A percentile compares a stretch with the other conserved stretches of the same genome.
phyloP scores from a whole-genome alignment of 1,140 invertebrate genomes.

The Ectropis grisescens region DNA sequence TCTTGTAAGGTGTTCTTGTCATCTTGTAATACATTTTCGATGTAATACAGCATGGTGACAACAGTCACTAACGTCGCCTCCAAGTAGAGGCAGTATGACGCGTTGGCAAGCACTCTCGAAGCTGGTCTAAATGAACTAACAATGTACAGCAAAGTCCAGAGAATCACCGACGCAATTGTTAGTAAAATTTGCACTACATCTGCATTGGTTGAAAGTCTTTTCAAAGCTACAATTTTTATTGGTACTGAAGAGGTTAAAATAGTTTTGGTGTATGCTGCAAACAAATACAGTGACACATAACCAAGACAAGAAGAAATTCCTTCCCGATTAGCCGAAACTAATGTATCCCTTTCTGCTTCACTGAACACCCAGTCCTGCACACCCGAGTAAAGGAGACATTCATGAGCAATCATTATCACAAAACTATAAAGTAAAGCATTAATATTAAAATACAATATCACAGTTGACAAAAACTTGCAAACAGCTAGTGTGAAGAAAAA shows the following conservation, averaged over 20 bases:
- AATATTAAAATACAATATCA: constrained; percentile 36
- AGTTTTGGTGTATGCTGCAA: constrained; percentile 77
- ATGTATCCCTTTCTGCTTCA: constrained; percentile 67
- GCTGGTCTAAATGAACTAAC: constrained; percentile 65
- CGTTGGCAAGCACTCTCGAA: constrained; percentile 83
- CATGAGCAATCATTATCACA: constrained; percentile 76
- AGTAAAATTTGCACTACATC: constrained; percentile 26
- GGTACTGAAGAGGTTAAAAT: no score
- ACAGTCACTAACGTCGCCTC: constrained; percentile 72
- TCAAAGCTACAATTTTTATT: no score
- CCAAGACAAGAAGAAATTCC: constrained; percentile 88
- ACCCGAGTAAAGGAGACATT: constrained; percentile 75
- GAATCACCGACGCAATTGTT: constrained; percentile 47
- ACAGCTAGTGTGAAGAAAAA: constrained; percentile 94
- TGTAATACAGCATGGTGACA: constrained; percentile 67
- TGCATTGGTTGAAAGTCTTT: no score
- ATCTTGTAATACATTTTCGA: constrained; percentile 65
- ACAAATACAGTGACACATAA: constrained; percentile 86
- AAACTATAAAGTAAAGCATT: constrained; percentile 65
- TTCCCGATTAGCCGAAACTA: constrained; percentile 90
- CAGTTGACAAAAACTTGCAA: constrained; percentile 81
- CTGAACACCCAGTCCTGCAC: constrained; percentile 82
- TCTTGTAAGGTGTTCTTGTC: constrained; percentile 28
- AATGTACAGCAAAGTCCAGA: constrained; percentile 65
- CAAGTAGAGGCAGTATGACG: constrained; percentile 83